Evolutionary conservation across 2,113 vertebrate genomes (phyloP), one percentile per base, ranked within the genome.

Genomic region (Gymnarchus niloticus): DNA sequence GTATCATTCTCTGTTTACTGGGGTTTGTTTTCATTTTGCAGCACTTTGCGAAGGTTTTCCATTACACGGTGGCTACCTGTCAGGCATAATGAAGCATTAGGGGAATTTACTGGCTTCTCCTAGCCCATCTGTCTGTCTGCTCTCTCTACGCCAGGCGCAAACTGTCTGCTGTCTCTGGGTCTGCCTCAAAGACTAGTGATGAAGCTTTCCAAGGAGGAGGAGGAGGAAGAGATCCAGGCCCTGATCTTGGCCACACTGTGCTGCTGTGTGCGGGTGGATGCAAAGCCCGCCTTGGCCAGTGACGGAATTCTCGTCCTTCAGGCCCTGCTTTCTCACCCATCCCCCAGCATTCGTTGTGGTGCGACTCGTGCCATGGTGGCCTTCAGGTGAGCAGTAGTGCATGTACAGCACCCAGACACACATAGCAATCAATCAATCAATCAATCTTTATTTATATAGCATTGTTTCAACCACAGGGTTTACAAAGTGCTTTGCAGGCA

Each of bases 201-300:
- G 88, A 97, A 96, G 91, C 0, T 97, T 90, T 91, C 87, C 49
- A 81, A 56, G 0, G 95, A 97, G 88, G 61, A 69, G 61, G 65
- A 78, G 19, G 3, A 86, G 0, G 94, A 95, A 12, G 88, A 92
- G 56, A 93, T 96, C 85, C 94, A 96, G 91, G 89, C 92, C 49
- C 88, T 97, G 6, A 93, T 99, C 69, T 91, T 99, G 83, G 96
- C 94, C 49, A 96, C 96, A 0, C 90, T 99, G 83, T 89, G 92
- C 48, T 88, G 41, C 89, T 97, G 96, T 81, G 92, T 96, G 77
- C 87, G 9, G 1, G 87, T 94, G 86, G 94, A 97, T 0, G 89
- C 95, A 28, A 88, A 90, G 0, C 92, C 95, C 1, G 96, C 95
- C 0, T 91, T 99, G 85, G 83, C 81, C 56, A 89, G 88, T 0